Evolutionary conservation across 35 echinoderm and acorn worm genomes (phyloP).

Genomic region (Stichopus chloronotus): DNA sequence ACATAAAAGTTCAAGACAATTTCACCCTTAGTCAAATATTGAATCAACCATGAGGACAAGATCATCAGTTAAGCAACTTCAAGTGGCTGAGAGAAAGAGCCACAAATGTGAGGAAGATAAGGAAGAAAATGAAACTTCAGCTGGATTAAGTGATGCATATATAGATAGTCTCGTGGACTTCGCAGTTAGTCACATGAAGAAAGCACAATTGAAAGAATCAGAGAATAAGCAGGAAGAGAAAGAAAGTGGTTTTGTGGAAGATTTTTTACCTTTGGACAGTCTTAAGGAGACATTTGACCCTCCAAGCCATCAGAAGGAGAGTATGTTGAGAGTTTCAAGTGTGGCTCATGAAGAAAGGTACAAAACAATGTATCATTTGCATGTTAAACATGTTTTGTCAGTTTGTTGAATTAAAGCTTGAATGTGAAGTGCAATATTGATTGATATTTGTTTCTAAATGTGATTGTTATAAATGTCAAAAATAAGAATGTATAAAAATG

Average conservation of each 20-base stretch:
- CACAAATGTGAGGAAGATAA: background rate
- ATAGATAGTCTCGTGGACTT: background rate
- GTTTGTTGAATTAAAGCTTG: background rate
- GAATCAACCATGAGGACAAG: background rate
- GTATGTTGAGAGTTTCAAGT: background rate
- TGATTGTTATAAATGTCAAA: background rate
- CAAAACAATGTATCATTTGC: background rate
- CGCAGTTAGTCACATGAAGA: constrained; percentile 12
- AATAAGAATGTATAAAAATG: background rate
- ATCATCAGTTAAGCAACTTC: background rate
- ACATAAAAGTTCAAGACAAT: background rate
- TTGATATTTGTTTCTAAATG: background rate
- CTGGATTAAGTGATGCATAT: background rate
- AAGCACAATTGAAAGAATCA: background rate
- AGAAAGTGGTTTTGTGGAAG: background rate
- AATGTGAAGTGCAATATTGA: background rate
- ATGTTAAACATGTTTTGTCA: background rate
- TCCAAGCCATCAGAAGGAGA: background rate
- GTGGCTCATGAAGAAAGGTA: background rate
- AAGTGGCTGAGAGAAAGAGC: background rate
- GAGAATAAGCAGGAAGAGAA: background rate
- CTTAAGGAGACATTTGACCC: background rate
- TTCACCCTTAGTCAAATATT: background rate
- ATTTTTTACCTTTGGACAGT: constrained; percentile 13
- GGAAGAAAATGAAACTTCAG: background rate